Base-by-base conservation (phyloP, 2,113 vertebrate species). In the Microtus pennsylvanicus region DNA sequence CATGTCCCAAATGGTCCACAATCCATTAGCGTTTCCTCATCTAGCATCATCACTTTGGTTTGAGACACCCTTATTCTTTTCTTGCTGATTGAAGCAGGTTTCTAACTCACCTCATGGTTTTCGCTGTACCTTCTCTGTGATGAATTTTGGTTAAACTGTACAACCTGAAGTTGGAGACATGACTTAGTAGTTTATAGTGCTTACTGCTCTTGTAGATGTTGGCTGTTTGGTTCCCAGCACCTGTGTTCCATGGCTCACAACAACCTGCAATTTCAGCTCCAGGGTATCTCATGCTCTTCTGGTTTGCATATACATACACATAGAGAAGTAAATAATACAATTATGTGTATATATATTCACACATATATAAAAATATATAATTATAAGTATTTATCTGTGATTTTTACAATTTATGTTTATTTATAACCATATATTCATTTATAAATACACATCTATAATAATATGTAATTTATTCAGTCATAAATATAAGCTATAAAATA, bases 11-110 rank as follows among this genome's bases (percentile, higher is more conserved):
- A 14, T 1, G 6, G 30, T 45, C 83, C 50, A 24, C 16, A 52
- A 1, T 50, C 52, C 1, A 0, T 21, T 35, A n/a, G 2, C 3
- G 10, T n/a, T 38, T 38, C 52, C 28, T 58, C 5, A 26, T 24
- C 24, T 38, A 55, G 4, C 8, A 8, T 63, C 10, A 30, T 30
- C 33, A 38, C 75, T 26, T 35, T 61, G n/a, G 67, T 21, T 69
- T 75, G 72, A 5, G n/a, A n/a, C 7, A 7, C 38, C 21, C 4
- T 28, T 3, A 26, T 12, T 75, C 33, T 77, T 69, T 1, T 6
- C 61, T 63, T 21, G 24, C 16, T 47, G 35, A 4, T 11, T 21
- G 63, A 16, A 19, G 30, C 35, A 82, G 24, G 14, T 5, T 83
- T 33, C 19, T 74, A 28, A 69, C 35, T 55, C 21, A 17, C 9